Base-by-base conservation (phyloP, 2,888 invertebrate genomes). In the Drosophila cognata region DNA sequence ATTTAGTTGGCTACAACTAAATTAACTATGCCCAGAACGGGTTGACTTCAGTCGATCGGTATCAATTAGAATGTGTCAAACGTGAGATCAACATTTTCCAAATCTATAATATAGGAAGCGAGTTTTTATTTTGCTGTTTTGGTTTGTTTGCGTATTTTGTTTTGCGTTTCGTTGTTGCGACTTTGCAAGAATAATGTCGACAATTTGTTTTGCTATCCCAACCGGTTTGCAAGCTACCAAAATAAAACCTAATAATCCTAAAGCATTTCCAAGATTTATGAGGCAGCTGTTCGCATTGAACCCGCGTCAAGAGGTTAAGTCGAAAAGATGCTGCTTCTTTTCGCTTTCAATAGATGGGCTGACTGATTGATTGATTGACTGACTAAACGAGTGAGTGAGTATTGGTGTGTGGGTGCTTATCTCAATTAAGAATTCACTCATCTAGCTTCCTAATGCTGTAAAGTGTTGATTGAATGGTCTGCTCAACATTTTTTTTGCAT, bases 261-360 rank as follows among this genome's bases (percentile, higher is more conserved):
- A 50, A 69, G 70, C 72, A 63, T 71, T 77, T 61, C 70, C 58
- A 84, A 79, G 73, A 82, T 84, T 88, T 88, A 74, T 84, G 81
- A 68, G 84, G 71, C 84, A 84, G 88, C 68, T 76, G 88, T 81
- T 88, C 64, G 77, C 84, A 84, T 86, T 88, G 84, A 84, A 88
- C 84, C 79, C 84, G 62, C 52, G 11, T 76, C 55, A 77, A 84
- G 88, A 79, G 88, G 84, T 88, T 84, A 84, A 85, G 69, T 70
- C 86, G 82, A 70, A 66, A 65, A 67, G 51, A 76, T 64, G 70
- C 36, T 77, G 71, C 87, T 85, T 10, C 50, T 56, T 87, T 87
- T 87, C 81, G 84, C 84, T 87, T 88, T 85, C 79, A 79, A 77
- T 81, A 79, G 84, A 83, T 81, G 83, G 81, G 58, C 59, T 56